Base-by-base conservation (phyloP, 2,113 vertebrate species). In the Turnix velox region DNA sequence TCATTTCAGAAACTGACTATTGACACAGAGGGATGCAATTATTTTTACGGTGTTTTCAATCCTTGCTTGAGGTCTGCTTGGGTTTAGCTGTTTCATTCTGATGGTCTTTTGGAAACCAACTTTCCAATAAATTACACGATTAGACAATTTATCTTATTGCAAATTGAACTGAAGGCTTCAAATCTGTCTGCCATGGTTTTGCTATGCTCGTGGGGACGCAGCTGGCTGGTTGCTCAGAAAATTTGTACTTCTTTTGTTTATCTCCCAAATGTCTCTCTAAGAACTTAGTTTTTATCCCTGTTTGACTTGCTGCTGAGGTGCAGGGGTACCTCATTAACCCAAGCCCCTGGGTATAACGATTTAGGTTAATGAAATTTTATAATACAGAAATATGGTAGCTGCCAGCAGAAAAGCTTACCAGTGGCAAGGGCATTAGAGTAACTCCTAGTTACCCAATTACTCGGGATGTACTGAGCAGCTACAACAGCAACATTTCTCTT, bases 301-400 rank as follows among this genome's bases (percentile, higher is more conserved):
- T 87, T 65, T 89, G 49, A 76, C 62, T 83, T 22, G 25, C 51
- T 93, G 78, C 23, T 0, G 4, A 91, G 39, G 39, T 69, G 43
- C 0, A 2, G 42, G 18, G 11, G 24, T 85, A 91, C 23, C 42
- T 85, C 62, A 87, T 76, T 89, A 95, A 85, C 71, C 30, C 67
- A 85, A 72, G 74, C 28, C 66, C 31, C 27, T 30, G 54, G 62
- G 18, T 85, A 33, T 42, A 87, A 69, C 2, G 4, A 83, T 73
- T 79, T 82, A 66, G 71, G 78, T 87, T 95, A 91, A 91, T 75
- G 84, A 78, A 91, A 33, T 58, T 72, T 95, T 91, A 52, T 52
- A 89, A 45, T 40, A 68, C 43, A n/a, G 74, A 92, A 89, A 68
- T 33, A 10, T 1, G 2, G 61, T 59, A 52, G 33, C 61, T 92